These are phyloP conservation scores for human DNA, from an alignment of 2,113 vertebrate species.

Conservation along the genomic window DNA sequence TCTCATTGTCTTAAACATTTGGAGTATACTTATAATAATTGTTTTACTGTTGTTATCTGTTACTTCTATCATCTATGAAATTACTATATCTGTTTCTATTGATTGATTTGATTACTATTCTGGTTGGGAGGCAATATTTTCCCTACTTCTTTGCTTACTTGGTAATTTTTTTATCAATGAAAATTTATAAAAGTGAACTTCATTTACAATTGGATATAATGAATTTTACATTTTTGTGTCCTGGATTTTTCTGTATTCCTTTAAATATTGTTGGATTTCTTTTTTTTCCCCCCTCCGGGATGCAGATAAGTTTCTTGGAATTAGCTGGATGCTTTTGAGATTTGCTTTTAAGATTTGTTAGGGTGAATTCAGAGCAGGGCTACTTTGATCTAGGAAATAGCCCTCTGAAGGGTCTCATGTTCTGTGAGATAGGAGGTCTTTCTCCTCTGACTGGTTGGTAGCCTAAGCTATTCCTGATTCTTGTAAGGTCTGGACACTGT, in stretches of 20 bases:
- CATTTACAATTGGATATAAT: background rate
- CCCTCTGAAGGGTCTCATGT: background rate
- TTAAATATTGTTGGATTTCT: background rate
- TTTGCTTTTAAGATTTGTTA: background rate
- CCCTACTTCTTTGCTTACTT: background rate
- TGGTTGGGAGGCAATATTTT: background rate
- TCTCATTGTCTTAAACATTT: background rate
- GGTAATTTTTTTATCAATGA: background rate
- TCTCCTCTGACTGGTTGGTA: background rate
- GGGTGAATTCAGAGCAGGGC: background rate
- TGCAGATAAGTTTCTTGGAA: background rate
- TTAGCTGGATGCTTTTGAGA: background rate
- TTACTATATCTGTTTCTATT: background rate
- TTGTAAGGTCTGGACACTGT: background rate
- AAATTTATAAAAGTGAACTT: background rate
- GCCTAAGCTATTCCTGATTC: background rate
- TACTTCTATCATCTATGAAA: background rate
- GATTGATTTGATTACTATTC: background rate
- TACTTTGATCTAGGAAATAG: background rate
- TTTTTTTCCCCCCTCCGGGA: background rate
- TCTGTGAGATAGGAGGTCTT: background rate
- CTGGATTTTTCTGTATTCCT: background rate
- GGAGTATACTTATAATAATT: background rate
- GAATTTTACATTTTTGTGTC: background rate
- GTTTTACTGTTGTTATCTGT: background rate